phyloP scores from a whole-genome alignment of 2,888 invertebrate species.

The Hydraecia micacea region DNA sequence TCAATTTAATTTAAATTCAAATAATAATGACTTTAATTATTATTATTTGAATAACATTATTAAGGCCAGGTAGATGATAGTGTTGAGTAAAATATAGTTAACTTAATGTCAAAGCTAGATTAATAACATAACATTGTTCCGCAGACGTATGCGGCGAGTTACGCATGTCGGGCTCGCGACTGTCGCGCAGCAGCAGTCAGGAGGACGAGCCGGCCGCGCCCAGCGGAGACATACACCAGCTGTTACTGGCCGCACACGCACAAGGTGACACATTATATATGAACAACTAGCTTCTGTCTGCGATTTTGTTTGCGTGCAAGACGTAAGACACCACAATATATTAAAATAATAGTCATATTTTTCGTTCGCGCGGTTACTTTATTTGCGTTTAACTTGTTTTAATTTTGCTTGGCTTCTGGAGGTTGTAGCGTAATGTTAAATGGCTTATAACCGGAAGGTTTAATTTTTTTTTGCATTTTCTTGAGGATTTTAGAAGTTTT shows the following conservation, averaged over 20 bases:
- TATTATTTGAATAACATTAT: too few species aligned
- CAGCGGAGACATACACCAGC: slow-evolving; percentile 78
- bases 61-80: too few species aligned
- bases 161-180: slow-evolving; percentile 50
- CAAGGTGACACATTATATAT: slow-evolving; percentile 79
- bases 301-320: not conserved
- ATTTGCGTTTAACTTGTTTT: too few species aligned
- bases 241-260: slow-evolving; percentile 84
- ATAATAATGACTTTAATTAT: too few species aligned
- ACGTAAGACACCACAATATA: not conserved
- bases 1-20: not conserved
- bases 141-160: slow-evolving; percentile 72
- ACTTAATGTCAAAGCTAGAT: too few species aligned
- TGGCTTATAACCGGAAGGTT: too few species aligned
- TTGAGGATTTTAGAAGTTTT: not conserved
- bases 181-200: slow-evolving; percentile 63
- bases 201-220: slow-evolving; percentile 58
- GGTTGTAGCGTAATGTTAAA: too few species aligned
- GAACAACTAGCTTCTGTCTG: not conserved
- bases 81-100: too few species aligned
- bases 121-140: not conserved
- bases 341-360: too few species aligned
- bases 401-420: too few species aligned
- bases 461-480: too few species aligned
- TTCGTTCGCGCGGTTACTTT: too few species aligned